Percentiles rank a stretch among this genome's conserved stretches.
Conservation (phyloP, 2,888 invertebrate genomes). For the Scotopteryx bipunctaria region DNA sequence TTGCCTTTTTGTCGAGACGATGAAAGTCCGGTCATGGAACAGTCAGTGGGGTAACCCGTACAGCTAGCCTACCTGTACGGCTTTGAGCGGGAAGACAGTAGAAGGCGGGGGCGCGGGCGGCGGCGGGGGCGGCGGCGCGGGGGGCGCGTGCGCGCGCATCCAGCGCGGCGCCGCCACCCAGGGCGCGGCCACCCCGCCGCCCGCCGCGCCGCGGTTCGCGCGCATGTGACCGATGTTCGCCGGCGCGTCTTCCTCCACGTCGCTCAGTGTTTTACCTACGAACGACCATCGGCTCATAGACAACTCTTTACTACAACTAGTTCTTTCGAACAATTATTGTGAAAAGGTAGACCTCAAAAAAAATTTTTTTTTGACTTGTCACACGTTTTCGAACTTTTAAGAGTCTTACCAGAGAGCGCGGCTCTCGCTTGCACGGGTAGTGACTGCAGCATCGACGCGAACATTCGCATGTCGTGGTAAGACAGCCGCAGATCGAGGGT, state of each 20-base stretch:
- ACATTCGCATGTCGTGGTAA: slow-evolving; percentile 96
- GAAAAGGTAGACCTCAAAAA: too few relatives aligned
- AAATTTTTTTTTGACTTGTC: too few relatives aligned
- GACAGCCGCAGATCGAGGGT: slow-evolving; percentile 93
- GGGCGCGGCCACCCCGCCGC: slow-evolving; percentile 36
- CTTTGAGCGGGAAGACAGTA: slow-evolving; percentile 58
- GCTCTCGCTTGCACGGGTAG: slow-evolving; percentile 91
- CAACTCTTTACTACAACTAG: too few relatives aligned
- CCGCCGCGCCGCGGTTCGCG: slow-evolving; percentile 33
- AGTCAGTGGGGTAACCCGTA: too few relatives aligned
- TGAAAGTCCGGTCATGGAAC: too few relatives aligned
- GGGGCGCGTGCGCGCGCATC: slow-evolving; percentile 84
- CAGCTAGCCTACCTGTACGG: slow-evolving; percentile 53
- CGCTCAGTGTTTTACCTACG: slow-evolving; percentile 47
- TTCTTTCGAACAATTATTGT: too few relatives aligned
- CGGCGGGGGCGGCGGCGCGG: slow-evolving; percentile 39
- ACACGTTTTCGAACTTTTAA: too few relatives aligned
- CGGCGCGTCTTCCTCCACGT: slow-evolving; percentile 51
- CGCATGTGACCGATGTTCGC: slow-evolving; percentile 73
- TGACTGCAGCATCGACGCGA: slow-evolving; percentile 93
- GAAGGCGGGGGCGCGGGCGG: slow-evolving; percentile 76
- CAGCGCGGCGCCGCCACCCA: slow-evolving; percentile 76
- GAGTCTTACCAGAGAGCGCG: slow-evolving; percentile 75
- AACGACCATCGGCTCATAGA: neutral
- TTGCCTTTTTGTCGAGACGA: too few relatives aligned